A percentile compares a stretch with the other conserved stretches of the same genome.
Conservation (phyloP, 2,113 vertebrate genomes). For the Seriola quinqueradiata region DNA sequence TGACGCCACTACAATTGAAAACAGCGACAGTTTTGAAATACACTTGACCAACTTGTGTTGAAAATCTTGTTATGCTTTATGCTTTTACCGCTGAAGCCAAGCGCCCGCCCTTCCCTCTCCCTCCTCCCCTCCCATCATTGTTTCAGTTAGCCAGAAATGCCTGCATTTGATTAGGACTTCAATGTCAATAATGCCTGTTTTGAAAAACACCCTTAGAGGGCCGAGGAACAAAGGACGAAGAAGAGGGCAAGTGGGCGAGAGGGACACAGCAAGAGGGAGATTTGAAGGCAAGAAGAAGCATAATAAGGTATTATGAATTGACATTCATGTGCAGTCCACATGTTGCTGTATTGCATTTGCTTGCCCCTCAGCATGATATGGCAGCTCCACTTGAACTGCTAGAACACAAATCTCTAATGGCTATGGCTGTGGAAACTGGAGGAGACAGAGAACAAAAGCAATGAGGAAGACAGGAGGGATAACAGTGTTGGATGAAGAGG, state of each 20-base stretch:
- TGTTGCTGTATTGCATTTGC: slow-evolving; percentile 67
- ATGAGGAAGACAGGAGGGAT: neutral
- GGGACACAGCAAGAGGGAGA: slow-evolving; percentile 42
- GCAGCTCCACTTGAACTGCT: slow-evolving; percentile 63
- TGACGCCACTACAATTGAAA: slow-evolving; percentile 50
- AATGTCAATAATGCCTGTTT: slow-evolving; percentile 76
- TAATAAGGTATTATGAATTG: slow-evolving; percentile 67
- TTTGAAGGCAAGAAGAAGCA: slow-evolving; percentile 58
- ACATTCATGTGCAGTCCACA: slow-evolving; percentile 76
- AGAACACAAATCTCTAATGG: slow-evolving; percentile 43
- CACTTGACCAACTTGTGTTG: slow-evolving; percentile 56
- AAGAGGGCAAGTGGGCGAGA: slow-evolving; percentile 55
- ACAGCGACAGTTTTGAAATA: slow-evolving; percentile 52
- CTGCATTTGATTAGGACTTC: slow-evolving; percentile 79
- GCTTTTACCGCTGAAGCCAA: slow-evolving; percentile 55
- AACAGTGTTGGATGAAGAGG: slow-evolving; percentile 11
- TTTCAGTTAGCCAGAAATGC: slow-evolving; percentile 65
- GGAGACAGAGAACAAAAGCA: slow-evolving; percentile 29
- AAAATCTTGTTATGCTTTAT: slow-evolving; percentile 55
- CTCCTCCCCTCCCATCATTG: slow-evolving; percentile 34
- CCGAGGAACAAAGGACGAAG: slow-evolving; percentile 52
- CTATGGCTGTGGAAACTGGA: slow-evolving; percentile 20
- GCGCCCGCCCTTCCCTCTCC: slow-evolving; percentile 8
- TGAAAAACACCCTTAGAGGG: slow-evolving; percentile 74
- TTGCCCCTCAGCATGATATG: slow-evolving; percentile 54